phyloP scores from a whole-genome alignment of 2,113 vertebrate species.

The Caranx melampygus region DNA sequence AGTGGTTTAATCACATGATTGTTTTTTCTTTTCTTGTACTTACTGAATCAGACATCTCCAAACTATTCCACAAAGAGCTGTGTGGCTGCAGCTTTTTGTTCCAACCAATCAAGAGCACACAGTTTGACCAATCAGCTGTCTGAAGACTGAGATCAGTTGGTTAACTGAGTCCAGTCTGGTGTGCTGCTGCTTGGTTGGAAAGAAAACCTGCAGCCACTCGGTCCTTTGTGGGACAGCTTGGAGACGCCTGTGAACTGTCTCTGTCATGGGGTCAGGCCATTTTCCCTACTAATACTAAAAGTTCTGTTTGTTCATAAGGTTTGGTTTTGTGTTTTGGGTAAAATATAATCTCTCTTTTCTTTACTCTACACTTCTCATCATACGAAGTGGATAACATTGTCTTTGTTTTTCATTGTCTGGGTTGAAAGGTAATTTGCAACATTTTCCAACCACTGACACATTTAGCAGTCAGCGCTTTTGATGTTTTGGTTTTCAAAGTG shows the following conservation, averaged over 20 bases:
- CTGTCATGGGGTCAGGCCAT: not conserved
- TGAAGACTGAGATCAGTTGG: no score
- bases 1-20: not conserved
- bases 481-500: conserved; percentile 5
- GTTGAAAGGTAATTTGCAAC: not conserved
- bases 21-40: no score
- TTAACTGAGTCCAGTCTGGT: no score
- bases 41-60: no score
- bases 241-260: not conserved
- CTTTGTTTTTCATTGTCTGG: not conserved
- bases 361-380: not conserved
- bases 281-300: not conserved
- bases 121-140: no score
- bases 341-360: not conserved
- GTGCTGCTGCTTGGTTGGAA: no score
- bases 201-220: no score
- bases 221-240: not conserved
- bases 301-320: not conserved
- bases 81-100: no score
- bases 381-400: not conserved
- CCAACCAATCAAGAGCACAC: no score
- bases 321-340: not conserved
- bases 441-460: not conserved
- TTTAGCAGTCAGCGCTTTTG: not conserved
- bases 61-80: no score